These are phyloP conservation scores for Cnemophilus loriae DNA, from an alignment of 2,113 vertebrate species.

Conservation along the genomic window DNA sequence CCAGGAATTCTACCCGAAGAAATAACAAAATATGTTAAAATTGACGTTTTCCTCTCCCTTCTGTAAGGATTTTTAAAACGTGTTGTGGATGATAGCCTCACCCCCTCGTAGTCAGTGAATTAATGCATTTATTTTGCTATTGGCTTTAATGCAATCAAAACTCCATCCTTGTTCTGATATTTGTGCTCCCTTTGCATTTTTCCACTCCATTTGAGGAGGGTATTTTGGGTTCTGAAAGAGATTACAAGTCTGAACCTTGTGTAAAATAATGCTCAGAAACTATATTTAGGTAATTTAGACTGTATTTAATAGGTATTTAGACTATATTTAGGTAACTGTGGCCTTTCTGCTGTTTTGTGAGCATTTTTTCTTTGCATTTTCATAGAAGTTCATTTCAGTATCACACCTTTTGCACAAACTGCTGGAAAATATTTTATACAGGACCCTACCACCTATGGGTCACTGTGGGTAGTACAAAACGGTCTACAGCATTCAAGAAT, in stretches of 20 bases:
- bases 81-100: neutral
- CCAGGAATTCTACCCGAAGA: neutral
- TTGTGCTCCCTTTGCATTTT: neutral
- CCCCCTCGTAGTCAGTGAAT: neutral
- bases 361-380: neutral
- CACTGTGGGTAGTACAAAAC: neutral
- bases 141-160: neutral
- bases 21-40: neutral
- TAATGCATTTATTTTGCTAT: neutral
- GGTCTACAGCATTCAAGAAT: rapidly evolving
- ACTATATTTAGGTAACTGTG: neutral
- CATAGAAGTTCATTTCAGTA: neutral
- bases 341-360: neutral
- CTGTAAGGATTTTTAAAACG: neutral
- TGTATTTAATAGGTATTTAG: neutral
- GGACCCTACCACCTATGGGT: neutral
- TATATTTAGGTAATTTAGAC: neutral
- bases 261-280: neutral
- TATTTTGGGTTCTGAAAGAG: neutral
- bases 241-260: neutral
- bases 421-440: neutral
- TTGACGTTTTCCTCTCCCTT: neutral
- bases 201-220: neutral
- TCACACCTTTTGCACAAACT: neutral
- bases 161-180: neutral